These are phyloP conservation scores for Scolanthus callimorphus DNA, from an alignment of 92 coral and sea anemone genomes.

Conservation along the genomic window DNA sequence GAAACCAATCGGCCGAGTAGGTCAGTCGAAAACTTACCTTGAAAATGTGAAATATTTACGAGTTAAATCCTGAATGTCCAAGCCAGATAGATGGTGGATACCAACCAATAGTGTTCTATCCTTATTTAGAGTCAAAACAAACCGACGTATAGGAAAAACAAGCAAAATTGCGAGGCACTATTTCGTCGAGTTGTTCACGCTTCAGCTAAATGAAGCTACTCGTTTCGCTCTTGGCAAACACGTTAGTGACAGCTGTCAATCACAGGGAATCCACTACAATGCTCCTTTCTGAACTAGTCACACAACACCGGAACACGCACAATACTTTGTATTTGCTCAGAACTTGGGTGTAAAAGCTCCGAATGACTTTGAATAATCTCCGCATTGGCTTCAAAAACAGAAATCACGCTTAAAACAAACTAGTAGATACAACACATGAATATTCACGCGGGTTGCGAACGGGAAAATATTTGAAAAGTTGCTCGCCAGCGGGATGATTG, in stretches of 20 bases:
- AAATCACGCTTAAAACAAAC: neutral
- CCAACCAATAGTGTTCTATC: too few relatives aligned
- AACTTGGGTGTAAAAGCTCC: neutral
- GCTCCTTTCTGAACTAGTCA: constrained; percentile 19
- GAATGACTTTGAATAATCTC: constrained; percentile 1
- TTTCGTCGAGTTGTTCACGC: neutral
- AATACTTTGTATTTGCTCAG: constrained; percentile 4
- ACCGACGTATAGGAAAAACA: too few relatives aligned
- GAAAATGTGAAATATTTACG: neutral
- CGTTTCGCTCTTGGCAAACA: neutral
- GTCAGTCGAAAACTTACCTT: neutral
- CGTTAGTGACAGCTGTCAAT: constrained; percentile 63
- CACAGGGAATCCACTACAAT: constrained; percentile 25
- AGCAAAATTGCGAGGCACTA: too few relatives aligned
- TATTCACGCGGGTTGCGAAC: neutral
- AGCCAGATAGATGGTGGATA: neutral
- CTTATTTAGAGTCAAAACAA: too few relatives aligned
- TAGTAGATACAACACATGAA: neutral
- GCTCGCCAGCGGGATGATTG: neutral
- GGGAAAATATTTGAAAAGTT: neutral
- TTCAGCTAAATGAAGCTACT: neutral
- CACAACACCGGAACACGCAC: constrained; percentile 28
- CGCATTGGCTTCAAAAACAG: constrained; percentile 20
- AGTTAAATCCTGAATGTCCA: neutral
- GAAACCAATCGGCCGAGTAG: too few relatives aligned